Base-by-base conservation (phyloP, 2,113 vertebrate genomes). In the Hemibates koningsi region DNA sequence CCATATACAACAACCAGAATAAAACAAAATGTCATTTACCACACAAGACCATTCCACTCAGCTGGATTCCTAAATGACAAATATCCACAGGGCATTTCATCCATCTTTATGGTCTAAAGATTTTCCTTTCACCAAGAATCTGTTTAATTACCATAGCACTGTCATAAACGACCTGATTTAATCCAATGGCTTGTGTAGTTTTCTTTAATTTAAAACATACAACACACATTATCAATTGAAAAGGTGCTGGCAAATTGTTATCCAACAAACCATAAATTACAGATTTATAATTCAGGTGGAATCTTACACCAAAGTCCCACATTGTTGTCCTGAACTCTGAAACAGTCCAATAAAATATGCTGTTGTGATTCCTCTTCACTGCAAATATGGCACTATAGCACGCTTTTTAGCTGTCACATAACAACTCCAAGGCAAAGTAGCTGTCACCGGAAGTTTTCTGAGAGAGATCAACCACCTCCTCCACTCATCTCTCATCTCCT, bases 231-330 rank as follows among this genome's bases (percentile, higher is more conserved):
- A 24, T 43, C 66, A 43, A 9, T 71, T 71, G 38, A 71, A 71
- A 27, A 43, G 21, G 3, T 43, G 38, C 38, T 43, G 38, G 66
- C 1, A 24, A 43, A 45, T 71, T 43, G n/a, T 71, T 43, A 27
- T 24, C n/a, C 21, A 71, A 24, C 0, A 16, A 14, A 45, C 0
- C 8, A 17, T 27, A 45, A 43, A 27, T 45, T 45, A 27, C 0
- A 73, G 8, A 73, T 73, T 73, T 73, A 73, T 73, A 73, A 73
- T 45, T 73, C 3, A 73, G 21, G n/a, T 45, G 68, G 38, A 73
- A 45, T 73, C 8, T 45, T 73, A 45, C 13, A 73, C 13, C 66
- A 9, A 45, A 17, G 8, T 45, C 21, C 8, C 38, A 71, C 38
- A 43, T 24, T 43, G 38, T 43, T 43, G 38, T 36, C 5, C 5